These are phyloP conservation scores for Leptinotarsa undecemlineata DNA, from an alignment of 1,140 invertebrate species.

Conservation along the genomic window DNA sequence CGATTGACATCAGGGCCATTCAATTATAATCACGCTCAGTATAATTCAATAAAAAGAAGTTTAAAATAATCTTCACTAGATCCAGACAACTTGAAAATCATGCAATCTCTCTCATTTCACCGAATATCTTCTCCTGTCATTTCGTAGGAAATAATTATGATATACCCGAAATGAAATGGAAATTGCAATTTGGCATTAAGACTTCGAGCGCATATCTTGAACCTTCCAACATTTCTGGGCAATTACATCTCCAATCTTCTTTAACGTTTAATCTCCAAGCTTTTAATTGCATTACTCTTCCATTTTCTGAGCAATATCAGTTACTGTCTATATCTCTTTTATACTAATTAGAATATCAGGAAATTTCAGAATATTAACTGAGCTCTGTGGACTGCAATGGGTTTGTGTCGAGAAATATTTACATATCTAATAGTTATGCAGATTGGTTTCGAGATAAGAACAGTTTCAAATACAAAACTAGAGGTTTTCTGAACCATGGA, in stretches of 20 bases:
- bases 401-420: background rate
- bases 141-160: constrained; percentile 15
- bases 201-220: constrained; percentile 22
- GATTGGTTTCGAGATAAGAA: no score
- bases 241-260: constrained; percentile 29
- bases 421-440: background rate
- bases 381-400: background rate
- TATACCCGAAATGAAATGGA: constrained; percentile 28
- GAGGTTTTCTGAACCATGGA: no score
- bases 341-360: constrained; percentile 21
- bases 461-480: no score
- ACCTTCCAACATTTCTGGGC: constrained; percentile 24
- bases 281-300: constrained; percentile 29
- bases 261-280: constrained; percentile 27
- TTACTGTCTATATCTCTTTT: constrained; percentile 23
- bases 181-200: constrained; percentile 26
- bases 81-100: no score
- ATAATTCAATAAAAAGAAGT: background rate
- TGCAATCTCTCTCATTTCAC: background rate
- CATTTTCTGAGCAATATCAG: constrained; percentile 28
- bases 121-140: background rate
- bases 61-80: background rate
- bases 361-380: background rate
- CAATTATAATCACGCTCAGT: background rate
- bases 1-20: no score